A percentile compares a stretch with the other conserved stretches of the same genome.
Conservation (phyloP, 2,888 invertebrate species). For the Galeruca laticollis region DNA sequence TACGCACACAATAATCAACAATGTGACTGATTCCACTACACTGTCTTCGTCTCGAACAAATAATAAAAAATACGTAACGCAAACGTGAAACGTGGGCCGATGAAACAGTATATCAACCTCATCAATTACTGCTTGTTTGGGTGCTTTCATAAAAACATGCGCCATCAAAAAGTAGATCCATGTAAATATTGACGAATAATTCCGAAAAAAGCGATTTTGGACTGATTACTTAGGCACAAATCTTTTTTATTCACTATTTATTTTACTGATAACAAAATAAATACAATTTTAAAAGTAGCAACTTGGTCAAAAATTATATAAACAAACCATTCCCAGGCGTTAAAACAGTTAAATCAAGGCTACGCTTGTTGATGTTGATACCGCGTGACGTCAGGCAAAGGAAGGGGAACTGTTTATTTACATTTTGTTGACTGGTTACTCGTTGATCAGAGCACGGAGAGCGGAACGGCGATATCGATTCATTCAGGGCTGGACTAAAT, state of each 20-base stretch:
- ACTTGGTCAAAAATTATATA: conserved; percentile 31
- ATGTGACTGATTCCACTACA: conserved; percentile 34
- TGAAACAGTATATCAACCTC: conserved; percentile 54
- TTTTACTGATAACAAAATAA: conserved; percentile 13
- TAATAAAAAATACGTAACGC: conserved; percentile 48
- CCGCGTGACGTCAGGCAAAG: conserved; percentile 37
- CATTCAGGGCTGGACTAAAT: background rate
- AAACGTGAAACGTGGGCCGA: conserved; percentile 46
- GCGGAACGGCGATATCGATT: conserved; percentile 25
- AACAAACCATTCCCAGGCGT: conserved; percentile 34
- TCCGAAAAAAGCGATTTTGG: conserved; percentile 1
- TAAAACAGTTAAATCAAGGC: conserved; percentile 40
- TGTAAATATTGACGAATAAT: conserved; percentile 57
- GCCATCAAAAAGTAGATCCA: conserved; percentile 62
- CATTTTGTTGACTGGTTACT: conserved; percentile 44
- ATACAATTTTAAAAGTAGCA: conserved; percentile 15
- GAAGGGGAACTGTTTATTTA: conserved; percentile 55
- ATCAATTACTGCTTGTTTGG: conserved; percentile 62
- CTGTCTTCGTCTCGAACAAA: conserved; percentile 31
- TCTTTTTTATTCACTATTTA: conserved; percentile 8
- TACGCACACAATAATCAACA: conserved; percentile 36
- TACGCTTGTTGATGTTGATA: conserved; percentile 38
- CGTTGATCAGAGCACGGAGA: conserved; percentile 13
- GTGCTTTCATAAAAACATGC: conserved; percentile 62
- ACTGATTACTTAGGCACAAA: background rate